A percentile compares a stretch with the other conserved stretches of the same genome.
These are phyloP conservation scores for Acanthisitta chloris DNA, from an alignment of 2,113 vertebrate species.

Conservation along the genomic window DNA sequence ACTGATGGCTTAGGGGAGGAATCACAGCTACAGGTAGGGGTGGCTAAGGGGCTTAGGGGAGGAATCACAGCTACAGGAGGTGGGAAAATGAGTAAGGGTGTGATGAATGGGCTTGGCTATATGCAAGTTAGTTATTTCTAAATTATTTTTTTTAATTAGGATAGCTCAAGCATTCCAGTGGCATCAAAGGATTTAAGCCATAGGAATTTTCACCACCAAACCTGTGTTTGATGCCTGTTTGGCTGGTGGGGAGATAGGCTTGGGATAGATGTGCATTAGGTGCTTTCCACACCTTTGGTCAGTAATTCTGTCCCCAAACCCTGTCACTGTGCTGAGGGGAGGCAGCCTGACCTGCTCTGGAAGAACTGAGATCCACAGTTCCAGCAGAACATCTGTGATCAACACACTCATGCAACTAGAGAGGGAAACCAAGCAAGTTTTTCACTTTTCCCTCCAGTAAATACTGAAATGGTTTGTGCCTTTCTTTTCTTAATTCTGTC, in stretches of 20 bases:
- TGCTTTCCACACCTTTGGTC: background rate
- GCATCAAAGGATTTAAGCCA: background rate
- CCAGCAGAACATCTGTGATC: background rate
- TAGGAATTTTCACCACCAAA: background rate
- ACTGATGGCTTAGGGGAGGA: background rate
- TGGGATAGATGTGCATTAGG: background rate
- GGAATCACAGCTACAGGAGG: rapidly evolving
- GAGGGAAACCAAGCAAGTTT: background rate
- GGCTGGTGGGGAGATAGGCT: background rate
- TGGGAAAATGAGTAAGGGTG: background rate
- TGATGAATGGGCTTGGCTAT: background rate
- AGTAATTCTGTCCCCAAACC: background rate
- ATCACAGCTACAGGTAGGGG: rapidly evolving
- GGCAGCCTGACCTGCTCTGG: background rate
- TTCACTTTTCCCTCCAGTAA: background rate
- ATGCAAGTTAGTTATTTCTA: background rate
- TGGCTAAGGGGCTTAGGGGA: no score
- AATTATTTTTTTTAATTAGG: background rate
- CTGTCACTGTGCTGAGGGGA: background rate
- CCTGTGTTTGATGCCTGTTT: background rate
- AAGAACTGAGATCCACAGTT: background rate
- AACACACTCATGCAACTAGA: background rate
- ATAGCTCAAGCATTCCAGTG: background rate
- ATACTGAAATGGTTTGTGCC: background rate
- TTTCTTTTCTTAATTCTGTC: background rate